phyloP scores from a whole-genome alignment of 1,140 invertebrate species.

The Glomeris maerens region DNA sequence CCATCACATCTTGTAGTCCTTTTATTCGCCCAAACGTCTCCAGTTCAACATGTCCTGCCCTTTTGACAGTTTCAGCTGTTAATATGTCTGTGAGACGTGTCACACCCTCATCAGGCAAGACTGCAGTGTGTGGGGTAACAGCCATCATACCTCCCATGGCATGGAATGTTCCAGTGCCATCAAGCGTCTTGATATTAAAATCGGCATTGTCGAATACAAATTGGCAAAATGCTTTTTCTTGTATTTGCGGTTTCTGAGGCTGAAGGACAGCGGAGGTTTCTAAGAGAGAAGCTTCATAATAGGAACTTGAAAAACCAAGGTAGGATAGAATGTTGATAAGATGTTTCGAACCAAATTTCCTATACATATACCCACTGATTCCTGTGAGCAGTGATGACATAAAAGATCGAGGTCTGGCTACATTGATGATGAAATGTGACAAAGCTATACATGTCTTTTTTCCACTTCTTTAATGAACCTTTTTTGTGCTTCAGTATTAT shows the following conservation, averaged over 20 bases:
- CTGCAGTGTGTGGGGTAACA: constrained; percentile 10
- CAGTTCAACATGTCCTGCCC: too few relatives aligned
- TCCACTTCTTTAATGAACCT: constrained; percentile 7
- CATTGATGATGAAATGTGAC: constrained; percentile 14
- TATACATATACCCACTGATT: neutral
- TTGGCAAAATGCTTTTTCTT: constrained; percentile 3
- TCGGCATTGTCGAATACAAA: constrained; percentile 24
- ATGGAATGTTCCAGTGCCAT: constrained; percentile 21
- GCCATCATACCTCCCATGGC: constrained; percentile 19
- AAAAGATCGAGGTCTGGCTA: constrained; percentile 13
- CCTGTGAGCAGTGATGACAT: constrained; percentile 4
- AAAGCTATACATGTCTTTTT: constrained; percentile 15
- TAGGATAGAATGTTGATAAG: constrained; percentile 5
- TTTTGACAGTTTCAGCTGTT: too few relatives aligned
- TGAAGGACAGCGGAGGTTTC: neutral
- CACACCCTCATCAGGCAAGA: too few relatives aligned
- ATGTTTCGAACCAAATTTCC: constrained; percentile 10
- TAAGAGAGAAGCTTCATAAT: constrained; percentile 3
- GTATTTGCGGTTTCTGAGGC: neutral
- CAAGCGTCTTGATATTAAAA: constrained; percentile 20
- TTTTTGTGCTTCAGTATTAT: constrained; percentile 12
- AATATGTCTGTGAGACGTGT: too few relatives aligned
- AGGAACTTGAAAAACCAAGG: constrained; percentile 8
- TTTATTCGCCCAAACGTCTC: too few relatives aligned
- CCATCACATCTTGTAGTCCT: too few relatives aligned